phyloP scores from a whole-genome alignment of 1,140 invertebrate genomes.

The Copidosoma floridanum region DNA sequence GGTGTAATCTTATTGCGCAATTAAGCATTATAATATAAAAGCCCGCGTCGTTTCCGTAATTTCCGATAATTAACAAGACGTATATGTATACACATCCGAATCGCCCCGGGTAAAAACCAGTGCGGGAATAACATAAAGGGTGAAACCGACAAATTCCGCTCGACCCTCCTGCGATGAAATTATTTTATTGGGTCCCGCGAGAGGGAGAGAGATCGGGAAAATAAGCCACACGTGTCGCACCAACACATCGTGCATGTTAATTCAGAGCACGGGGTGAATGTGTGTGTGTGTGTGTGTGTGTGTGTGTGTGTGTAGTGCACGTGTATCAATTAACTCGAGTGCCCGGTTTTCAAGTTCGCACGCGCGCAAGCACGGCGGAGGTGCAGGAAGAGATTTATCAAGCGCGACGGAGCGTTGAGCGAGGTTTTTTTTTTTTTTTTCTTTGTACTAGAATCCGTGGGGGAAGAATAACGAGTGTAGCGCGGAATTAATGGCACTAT shows the following conservation, averaged over 20 bases:
- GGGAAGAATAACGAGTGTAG: background rate
- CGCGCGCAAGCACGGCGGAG: background rate
- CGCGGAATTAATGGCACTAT: constrained; percentile 7
- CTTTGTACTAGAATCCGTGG: too few species aligned
- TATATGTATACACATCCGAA: background rate
- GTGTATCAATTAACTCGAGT: constrained; percentile 19
- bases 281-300: too few species aligned
- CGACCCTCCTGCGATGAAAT: too few species aligned
- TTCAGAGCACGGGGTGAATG: too few species aligned
- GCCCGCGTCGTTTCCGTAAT: constrained; percentile 3
- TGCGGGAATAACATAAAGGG: too few species aligned
- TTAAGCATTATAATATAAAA: background rate
- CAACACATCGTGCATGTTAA: too few species aligned
- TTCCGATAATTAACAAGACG: background rate
- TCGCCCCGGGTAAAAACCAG: constrained; percentile 4
- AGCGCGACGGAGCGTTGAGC: constrained; percentile 15
- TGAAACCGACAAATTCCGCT: too few species aligned
- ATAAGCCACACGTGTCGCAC: too few species aligned
- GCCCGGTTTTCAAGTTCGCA: constrained; percentile 23
- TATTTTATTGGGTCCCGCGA: too few species aligned
- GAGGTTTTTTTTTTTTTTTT: background rate
- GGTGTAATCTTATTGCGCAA: constrained; percentile 10
- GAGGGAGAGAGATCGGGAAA: too few species aligned
- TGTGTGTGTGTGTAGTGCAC: too few species aligned
- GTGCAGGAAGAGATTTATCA: constrained; percentile 21